These are phyloP conservation scores for Lepus europaeus DNA, from an alignment of 2,113 vertebrate species.

Conservation along the genomic window DNA sequence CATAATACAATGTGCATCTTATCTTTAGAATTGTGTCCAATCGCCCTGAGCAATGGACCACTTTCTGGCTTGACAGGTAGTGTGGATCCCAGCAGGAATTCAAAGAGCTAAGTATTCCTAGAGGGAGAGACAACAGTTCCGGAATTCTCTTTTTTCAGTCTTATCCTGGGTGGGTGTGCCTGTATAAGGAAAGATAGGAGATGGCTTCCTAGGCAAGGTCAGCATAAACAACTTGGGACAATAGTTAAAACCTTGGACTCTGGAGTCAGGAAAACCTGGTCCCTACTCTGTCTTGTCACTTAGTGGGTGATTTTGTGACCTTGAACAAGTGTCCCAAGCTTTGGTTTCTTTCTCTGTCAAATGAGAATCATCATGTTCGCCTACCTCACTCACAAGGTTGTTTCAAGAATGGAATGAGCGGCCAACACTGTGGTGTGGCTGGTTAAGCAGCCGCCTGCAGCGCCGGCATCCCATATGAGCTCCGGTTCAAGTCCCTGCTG, in stretches of 20 bases:
- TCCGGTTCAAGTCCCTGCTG: no score
- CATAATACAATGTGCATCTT: background rate
- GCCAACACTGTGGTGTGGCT: no score
- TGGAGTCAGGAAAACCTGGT: background rate
- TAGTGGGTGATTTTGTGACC: background rate
- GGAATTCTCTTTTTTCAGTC: background rate
- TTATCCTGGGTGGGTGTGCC: background rate
- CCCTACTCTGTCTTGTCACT: background rate
- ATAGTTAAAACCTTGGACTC: background rate
- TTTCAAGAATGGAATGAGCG: background rate
- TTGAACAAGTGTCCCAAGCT: background rate
- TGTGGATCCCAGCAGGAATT: conserved; percentile 44
- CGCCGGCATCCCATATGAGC: no score
- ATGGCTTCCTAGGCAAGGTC: background rate
- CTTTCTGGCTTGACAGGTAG: conserved; percentile 66
- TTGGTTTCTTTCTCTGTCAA: background rate
- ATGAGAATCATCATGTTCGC: background rate
- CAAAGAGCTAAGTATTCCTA: conserved; percentile 47
- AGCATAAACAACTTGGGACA: background rate
- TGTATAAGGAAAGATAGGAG: conserved; percentile 24
- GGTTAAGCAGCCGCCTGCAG: no score
- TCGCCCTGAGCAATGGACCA: conserved; percentile 49
- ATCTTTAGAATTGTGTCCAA: conserved; percentile 61
- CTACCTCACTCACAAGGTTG: background rate
- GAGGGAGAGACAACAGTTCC: background rate